Base-by-base conservation (phyloP, 2,888 invertebrate genomes). In the Oxycera nigricornis region DNA sequence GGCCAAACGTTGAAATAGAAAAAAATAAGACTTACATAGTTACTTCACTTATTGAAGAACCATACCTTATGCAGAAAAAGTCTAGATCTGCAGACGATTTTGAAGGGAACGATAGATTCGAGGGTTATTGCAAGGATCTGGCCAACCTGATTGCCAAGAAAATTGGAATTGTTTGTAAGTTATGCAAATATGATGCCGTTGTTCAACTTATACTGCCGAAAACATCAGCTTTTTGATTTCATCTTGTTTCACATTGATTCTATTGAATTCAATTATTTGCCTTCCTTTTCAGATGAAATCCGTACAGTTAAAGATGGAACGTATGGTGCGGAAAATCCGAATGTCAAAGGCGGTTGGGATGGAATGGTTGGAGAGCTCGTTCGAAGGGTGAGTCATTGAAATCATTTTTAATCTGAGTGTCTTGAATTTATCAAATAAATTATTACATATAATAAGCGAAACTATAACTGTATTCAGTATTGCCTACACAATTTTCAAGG, bases 81-180 rank as follows among this genome's bases (percentile, higher is more conserved):
- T 87, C 90, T 1, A 91, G 91, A 75, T 87, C 88, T 7, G 90
- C 90, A 20, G 90, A 91, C 80, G 87, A 88, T 70, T 83, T 90
- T 50, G 86, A 86, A 55, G 94, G 92, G 72, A 94, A 94, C 81
- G 93, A 94, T 77, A 89, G 90, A 57, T 94, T 91, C 81, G 92
- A 95, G 81, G 97, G 98, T 68, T 97, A 95, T 83, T 96, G 95
- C 86, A 94, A 96, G 82, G 97, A 97, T 83, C 87, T 97, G 46
- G 92, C 94, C 2, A 93, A 95, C 80, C 87, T 94, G 77, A 90
- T 97, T 76, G 88, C 95, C 0, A 91, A 91, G 79, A 90, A 90
- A 82, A 88, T 96, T 76, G 92, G 92, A 74, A 94, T 96, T 78
- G 92, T 92, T 83, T 96, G 95, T 95, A 87, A 90, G 93, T 65